A percentile compares a stretch with the other conserved stretches of the same genome.
These are phyloP conservation scores for Neelides folsomi DNA, from an alignment of 2,888 invertebrate species.

Conservation along the genomic window DNA sequence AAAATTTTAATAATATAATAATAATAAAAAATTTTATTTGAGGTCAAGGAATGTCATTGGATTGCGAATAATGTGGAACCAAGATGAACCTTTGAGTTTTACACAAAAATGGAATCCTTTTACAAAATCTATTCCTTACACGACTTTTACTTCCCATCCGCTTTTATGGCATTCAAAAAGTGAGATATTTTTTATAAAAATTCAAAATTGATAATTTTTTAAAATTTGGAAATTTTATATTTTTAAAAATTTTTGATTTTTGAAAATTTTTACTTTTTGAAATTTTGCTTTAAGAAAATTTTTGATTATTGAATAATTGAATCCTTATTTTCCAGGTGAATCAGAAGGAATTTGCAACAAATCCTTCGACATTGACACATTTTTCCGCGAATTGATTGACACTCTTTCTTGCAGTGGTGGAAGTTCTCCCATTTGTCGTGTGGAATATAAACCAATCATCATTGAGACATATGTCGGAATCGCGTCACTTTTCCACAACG, in stretches of 20 bases:
- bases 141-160: conserved; percentile 68
- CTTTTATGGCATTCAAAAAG: conserved; percentile 52
- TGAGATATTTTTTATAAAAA: conserved; percentile 9
- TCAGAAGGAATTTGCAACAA: conserved; percentile 17
- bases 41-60: conserved; percentile 62
- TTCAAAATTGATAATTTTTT: background rate
- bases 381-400: conserved; percentile 45
- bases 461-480: conserved; percentile 69
- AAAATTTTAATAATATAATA: too few relatives aligned
- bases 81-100: conserved; percentile 52
- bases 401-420: conserved; percentile 24
- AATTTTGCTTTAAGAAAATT: too few relatives aligned
- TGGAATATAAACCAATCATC: conserved; percentile 55
- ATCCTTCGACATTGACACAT: conserved; percentile 49
- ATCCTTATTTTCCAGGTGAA: background rate
- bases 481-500: conserved; percentile 65
- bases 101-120: conserved; percentile 75
- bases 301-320: too few relatives aligned
- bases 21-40: too few relatives aligned
- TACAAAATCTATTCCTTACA: conserved; percentile 60
- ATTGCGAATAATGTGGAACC: conserved; percentile 63
- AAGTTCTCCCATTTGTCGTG: conserved; percentile 33
- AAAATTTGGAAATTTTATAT: background rate
- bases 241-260: too few relatives aligned
- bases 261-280: background rate